Conservation (phyloP, 2,797 vertebrate species). For the Coregonus suidteri region DNA sequence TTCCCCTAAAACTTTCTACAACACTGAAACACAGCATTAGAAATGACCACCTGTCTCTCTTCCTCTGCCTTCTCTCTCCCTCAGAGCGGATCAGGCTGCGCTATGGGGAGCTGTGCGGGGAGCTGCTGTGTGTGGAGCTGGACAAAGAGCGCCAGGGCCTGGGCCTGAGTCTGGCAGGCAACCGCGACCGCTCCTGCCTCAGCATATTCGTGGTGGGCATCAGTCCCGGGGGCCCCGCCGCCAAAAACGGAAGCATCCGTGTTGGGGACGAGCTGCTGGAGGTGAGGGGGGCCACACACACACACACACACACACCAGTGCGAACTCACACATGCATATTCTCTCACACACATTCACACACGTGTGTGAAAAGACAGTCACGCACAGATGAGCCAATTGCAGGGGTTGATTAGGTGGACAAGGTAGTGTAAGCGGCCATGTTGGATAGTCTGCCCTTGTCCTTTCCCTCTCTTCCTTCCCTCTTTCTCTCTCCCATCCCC, state of each 20-base stretch:
- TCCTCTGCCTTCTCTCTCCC: background rate
- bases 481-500: background rate
- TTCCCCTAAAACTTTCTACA: background rate
- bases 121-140: conserved; percentile 89
- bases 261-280: conserved; percentile 92
- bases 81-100: conserved; percentile 91
- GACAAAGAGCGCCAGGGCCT: conserved; percentile 91
- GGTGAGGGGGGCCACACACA: conserved; percentile 67
- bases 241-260: conserved; percentile 82
- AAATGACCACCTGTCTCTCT: background rate
- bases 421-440: too few species aligned
- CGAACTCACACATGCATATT: too few species aligned
- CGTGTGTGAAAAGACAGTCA: background rate
- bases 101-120: conserved; percentile 90
- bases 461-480: background rate
- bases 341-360: background rate
- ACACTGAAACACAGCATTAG: background rate
- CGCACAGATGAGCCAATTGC: background rate
- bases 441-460: background rate
- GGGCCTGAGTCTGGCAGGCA: conserved; percentile 94
- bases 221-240: conserved; percentile 84
- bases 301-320: too few species aligned
- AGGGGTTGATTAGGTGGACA: background rate
- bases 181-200: conserved; percentile 89
- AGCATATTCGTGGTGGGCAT: conserved; percentile 96